Conservation (phyloP, 2,797 vertebrate species). For the Neosilurus hyrtlii region DNA sequence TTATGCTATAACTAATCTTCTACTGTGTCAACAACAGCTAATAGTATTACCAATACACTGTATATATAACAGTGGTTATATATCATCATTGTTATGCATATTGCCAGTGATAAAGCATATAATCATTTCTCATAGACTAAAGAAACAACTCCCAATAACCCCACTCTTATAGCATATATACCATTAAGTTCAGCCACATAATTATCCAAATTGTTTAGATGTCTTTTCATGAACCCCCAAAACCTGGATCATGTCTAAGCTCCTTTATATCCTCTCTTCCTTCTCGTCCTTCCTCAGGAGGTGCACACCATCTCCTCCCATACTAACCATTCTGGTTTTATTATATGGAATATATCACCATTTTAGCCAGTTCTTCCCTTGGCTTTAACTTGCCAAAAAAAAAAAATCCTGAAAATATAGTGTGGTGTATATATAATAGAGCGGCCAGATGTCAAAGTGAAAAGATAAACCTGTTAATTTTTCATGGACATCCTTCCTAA, state of each 20-base stretch:
- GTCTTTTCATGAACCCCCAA: conserved; percentile 23
- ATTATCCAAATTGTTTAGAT: conserved; percentile 36
- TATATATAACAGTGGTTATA: not conserved
- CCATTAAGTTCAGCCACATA: conserved; percentile 10
- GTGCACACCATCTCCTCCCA: conserved; percentile 38
- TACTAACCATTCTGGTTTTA: conserved; percentile 72
- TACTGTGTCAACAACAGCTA: not conserved
- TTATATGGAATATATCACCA: conserved; percentile 75
- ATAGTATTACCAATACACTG: not conserved
- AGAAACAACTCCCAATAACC: not conserved
- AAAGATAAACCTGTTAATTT: conserved; percentile 80
- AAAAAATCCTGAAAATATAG: conserved; percentile 17
- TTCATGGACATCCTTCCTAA: conserved; percentile 74
- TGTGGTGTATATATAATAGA: conserved; percentile 61
- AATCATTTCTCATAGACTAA: not conserved
- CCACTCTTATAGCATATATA: conserved; percentile 2
- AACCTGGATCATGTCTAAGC: not conserved
- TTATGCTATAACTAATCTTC: not conserved
- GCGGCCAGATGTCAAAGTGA: conserved; percentile 69
- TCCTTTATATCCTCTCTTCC: not conserved
- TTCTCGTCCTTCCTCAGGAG: not conserved
- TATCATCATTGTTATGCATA: not conserved
- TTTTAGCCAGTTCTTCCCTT: conserved; percentile 67
- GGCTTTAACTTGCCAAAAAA: conserved; percentile 57
- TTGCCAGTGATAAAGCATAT: not conserved